Conservation (phyloP, 1,140 invertebrate species). For the Penaeus chinensis region DNA sequence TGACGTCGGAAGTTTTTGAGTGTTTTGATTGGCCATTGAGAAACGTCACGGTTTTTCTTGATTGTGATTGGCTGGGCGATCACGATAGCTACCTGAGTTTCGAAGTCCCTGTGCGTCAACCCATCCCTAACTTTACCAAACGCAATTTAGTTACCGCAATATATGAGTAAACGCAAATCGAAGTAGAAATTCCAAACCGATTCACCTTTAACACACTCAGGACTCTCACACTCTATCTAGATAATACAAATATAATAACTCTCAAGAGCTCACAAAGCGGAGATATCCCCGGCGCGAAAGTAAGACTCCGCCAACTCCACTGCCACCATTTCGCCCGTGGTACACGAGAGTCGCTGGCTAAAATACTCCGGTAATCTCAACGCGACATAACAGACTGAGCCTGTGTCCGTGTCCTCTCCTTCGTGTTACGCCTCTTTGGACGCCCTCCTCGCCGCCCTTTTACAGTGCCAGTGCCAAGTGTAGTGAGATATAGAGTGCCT, state of each 20-base stretch:
- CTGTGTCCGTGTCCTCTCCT: not conserved
- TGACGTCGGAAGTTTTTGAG: not conserved
- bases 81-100: not conserved
- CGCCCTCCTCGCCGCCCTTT: too few relatives aligned
- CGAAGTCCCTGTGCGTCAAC: not conserved
- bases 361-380: constrained; percentile 12
- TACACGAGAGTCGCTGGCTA: too few relatives aligned
- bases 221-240: too few relatives aligned
- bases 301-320: not conserved
- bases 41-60: not conserved
- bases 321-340: too few relatives aligned
- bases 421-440: not conserved
- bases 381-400: constrained; percentile 7
- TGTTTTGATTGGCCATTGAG: not conserved
- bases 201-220: too few relatives aligned
- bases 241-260: too few relatives aligned
- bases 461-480: too few relatives aligned
- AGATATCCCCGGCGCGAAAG: not conserved
- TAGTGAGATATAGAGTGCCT: too few relatives aligned
- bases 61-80: not conserved
- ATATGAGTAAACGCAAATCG: too few relatives aligned
- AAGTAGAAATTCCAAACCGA: too few relatives aligned
- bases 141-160: too few relatives aligned
- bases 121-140: not conserved
- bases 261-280: too few relatives aligned